A percentile compares a stretch with the other conserved stretches of the same genome.
Conservation (phyloP, 2,113 vertebrate genomes). For the Lethenteron camtschaticum region DNA sequence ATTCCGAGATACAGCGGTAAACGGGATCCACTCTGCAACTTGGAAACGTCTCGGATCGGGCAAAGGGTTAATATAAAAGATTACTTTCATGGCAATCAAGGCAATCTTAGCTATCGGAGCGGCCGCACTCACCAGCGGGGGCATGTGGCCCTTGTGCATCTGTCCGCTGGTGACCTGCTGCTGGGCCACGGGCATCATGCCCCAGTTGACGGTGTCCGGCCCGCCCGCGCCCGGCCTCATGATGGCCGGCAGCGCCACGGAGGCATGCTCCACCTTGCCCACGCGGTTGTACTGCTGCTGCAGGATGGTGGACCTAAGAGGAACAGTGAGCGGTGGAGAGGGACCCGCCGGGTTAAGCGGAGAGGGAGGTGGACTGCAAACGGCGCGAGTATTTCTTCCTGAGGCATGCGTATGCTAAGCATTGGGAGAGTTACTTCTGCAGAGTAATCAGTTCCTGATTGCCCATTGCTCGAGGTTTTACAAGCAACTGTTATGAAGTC, state of each 20-base stretch:
- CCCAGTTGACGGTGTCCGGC: slow-evolving; percentile 68
- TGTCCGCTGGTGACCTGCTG: slow-evolving; percentile 84
- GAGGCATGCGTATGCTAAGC: too few relatives aligned
- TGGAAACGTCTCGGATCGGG: too few relatives aligned
- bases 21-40: too few relatives aligned
- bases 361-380: neutral
- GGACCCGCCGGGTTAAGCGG: neutral
- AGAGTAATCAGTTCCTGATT: too few relatives aligned
- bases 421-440: too few relatives aligned
- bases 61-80: too few relatives aligned
- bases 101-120: too few relatives aligned
- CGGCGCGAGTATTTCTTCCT: too few relatives aligned
- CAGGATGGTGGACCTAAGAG: slow-evolving; percentile 56
- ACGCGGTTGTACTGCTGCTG: slow-evolving; percentile 92
- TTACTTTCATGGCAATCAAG: too few relatives aligned
- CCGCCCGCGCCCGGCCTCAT: slow-evolving; percentile 80
- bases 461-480: too few relatives aligned
- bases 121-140: slow-evolving; percentile 50
- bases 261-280: slow-evolving; percentile 69
- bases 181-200: slow-evolving; percentile 77
- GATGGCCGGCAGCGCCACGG: slow-evolving; percentile 66
- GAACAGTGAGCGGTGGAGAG: neutral
- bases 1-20: too few relatives aligned
- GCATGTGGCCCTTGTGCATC: slow-evolving; percentile 96
- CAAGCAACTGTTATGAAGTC: too few relatives aligned